These are phyloP conservation scores for Diarsia dahlii DNA, from an alignment of 2,888 invertebrate genomes.

Conservation along the genomic window DNA sequence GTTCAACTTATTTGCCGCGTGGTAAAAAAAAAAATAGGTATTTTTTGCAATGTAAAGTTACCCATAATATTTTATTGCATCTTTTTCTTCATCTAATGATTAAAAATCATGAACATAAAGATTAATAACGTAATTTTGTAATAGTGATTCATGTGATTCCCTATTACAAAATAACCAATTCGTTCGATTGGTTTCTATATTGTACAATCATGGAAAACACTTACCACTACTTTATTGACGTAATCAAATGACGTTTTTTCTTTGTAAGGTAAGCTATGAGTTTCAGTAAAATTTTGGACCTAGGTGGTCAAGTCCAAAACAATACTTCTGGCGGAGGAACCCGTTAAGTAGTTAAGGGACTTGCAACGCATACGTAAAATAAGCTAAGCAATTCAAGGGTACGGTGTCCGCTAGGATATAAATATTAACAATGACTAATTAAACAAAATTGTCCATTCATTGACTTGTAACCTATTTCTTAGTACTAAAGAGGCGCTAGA, in stretches of 20 bases:
- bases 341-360: neutral
- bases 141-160: neutral
- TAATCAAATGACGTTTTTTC: neutral
- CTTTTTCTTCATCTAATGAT: slow-evolving; percentile 4
- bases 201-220: neutral
- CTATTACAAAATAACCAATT: slow-evolving; percentile 6
- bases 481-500: slow-evolving; percentile 9
- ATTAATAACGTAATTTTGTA: neutral
- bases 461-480: slow-evolving; percentile 36
- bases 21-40: no score
- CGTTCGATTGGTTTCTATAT: neutral
- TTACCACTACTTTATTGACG: neutral
- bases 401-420: slow-evolving; percentile 43
- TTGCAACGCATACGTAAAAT: slow-evolving; percentile 12
- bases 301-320: neutral
- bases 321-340: neutral
- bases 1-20: no score
- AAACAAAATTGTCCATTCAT: slow-evolving; percentile 50
- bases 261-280: neutral
- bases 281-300: neutral
- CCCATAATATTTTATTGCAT: slow-evolving; percentile 1
- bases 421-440: slow-evolving; percentile 56
- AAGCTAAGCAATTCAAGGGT: slow-evolving; percentile 23
- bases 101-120: neutral
- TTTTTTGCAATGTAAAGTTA: neutral